phyloP scores from a whole-genome alignment of 2,113 vertebrate genomes.

The Apeltes quadracus region DNA sequence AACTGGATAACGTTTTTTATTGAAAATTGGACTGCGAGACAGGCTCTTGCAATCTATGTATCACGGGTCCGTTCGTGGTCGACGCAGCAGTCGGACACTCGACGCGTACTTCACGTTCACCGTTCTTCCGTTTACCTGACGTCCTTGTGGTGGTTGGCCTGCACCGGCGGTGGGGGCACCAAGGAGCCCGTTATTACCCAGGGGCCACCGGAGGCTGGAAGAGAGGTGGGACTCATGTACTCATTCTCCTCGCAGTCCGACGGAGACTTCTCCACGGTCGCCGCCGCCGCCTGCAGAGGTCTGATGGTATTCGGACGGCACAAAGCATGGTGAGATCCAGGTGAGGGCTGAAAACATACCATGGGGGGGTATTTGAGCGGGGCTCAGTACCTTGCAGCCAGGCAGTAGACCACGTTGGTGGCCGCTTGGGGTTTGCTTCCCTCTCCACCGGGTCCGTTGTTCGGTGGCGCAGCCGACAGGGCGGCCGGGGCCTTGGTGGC shows the following conservation, averaged over 20 bases:
- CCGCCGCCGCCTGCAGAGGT: constrained; percentile 79
- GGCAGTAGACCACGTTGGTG: constrained; percentile 92
- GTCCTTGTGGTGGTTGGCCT: constrained; percentile 63
- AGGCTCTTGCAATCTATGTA: no score
- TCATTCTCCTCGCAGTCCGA: constrained; percentile 89
- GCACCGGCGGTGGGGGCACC: constrained; percentile 80
- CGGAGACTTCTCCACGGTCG: constrained; percentile 76
- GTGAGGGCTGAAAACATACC: not conserved
- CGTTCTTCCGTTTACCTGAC: constrained; percentile 42
- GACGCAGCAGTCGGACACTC: not conserved
- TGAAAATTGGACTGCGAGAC: no score
- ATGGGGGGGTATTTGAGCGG: no score
- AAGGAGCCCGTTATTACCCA: constrained; percentile 66
- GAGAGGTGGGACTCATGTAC: constrained; percentile 96
- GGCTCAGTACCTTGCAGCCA: constrained; percentile 85
- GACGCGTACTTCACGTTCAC: no score
- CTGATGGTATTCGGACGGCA: constrained; percentile 64
- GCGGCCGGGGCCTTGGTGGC: constrained; percentile 80
- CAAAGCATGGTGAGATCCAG: not conserved
- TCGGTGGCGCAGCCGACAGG: constrained; percentile 51
- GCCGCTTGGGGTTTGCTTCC: constrained; percentile 89
- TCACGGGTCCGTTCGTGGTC: no score
- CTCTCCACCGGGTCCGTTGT: constrained; percentile 68
- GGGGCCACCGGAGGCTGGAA: constrained; percentile 80
- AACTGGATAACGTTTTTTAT: no score